These are phyloP conservation scores for Ectropis grisescens DNA, from an alignment of 1,140 invertebrate species.

Conservation along the genomic window DNA sequence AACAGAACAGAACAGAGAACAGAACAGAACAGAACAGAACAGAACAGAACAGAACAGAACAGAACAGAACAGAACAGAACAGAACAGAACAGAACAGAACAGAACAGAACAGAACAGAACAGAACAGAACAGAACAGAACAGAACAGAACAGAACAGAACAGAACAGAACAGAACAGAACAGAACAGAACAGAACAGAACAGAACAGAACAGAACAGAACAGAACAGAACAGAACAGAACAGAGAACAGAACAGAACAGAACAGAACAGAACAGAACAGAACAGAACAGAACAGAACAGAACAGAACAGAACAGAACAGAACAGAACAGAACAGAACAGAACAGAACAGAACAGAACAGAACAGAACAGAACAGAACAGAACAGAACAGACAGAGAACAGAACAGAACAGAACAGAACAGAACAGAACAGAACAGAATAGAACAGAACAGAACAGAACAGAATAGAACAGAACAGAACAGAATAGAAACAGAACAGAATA, in stretches of 20 bases:
- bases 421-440: conserved; percentile 1
- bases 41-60: conserved; percentile 15
- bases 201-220: conserved; percentile 1
- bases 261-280: not conserved
- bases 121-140: conserved; percentile 5
- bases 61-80: conserved; percentile 13
- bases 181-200: conserved; percentile 2
- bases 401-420: not conserved
- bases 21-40: too few species aligned
- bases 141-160: conserved; percentile 2
- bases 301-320: not conserved
- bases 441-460: too few species aligned
- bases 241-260: too few species aligned
- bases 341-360: conserved; percentile 1
- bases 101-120: conserved; percentile 13
- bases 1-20: too few species aligned
- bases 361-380: conserved; percentile 1
- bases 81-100: conserved; percentile 14
- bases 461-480: conserved; percentile 2
- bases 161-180: conserved; percentile 2
- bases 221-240: too few species aligned
- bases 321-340: conserved; percentile 1
- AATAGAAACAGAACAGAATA: too few species aligned
- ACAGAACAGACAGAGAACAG: not conserved
- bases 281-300: conserved; percentile 1